Conservation (phyloP, 1,140 invertebrate genomes). For the Trichonephila inaurata region DNA sequence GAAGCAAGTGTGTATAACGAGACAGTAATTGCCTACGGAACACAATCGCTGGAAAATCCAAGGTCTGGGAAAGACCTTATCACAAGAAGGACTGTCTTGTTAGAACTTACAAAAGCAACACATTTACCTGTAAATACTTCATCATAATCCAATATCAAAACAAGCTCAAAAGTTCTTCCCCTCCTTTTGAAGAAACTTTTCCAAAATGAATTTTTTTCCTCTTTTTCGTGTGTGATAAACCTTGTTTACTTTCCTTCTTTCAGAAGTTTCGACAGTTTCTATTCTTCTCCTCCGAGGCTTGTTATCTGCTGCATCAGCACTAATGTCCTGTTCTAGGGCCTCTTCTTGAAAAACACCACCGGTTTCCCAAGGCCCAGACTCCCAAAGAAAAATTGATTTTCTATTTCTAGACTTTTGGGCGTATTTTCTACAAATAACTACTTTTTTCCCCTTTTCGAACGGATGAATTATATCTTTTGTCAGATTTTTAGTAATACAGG, state of each 20-base stretch:
- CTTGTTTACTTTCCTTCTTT: constrained; percentile 68
- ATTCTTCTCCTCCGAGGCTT: constrained; percentile 16
- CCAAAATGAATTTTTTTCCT: constrained; percentile 14
- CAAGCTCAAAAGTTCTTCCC: constrained; percentile 44
- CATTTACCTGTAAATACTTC: constrained; percentile 54
- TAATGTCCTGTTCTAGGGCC: constrained; percentile 43
- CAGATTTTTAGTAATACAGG: neutral
- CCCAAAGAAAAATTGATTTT: constrained; percentile 64
- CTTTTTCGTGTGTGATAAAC: constrained; percentile 52
- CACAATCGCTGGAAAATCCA: too few relatives aligned
- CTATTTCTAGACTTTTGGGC: constrained; percentile 32
- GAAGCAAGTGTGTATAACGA: too few relatives aligned
- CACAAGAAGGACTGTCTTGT: neutral
- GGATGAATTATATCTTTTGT: constrained; percentile 20
- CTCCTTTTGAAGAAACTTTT: constrained; percentile 20
- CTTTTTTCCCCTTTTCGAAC: neutral
- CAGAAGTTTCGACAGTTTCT: constrained; percentile 50
- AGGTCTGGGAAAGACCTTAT: neutral
- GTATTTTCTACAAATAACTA: neutral
- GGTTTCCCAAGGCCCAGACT: neutral
- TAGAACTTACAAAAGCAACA: neutral
- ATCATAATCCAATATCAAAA: constrained; percentile 68
- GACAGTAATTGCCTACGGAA: too few relatives aligned
- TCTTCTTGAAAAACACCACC: constrained; percentile 33
- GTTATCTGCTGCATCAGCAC: constrained; percentile 60